Percentiles rank a stretch among this genome's conserved stretches.
Evolutionary conservation across 1,140 invertebrate genomes (phyloP).

Genomic region (Penaeus chinensis): DNA sequence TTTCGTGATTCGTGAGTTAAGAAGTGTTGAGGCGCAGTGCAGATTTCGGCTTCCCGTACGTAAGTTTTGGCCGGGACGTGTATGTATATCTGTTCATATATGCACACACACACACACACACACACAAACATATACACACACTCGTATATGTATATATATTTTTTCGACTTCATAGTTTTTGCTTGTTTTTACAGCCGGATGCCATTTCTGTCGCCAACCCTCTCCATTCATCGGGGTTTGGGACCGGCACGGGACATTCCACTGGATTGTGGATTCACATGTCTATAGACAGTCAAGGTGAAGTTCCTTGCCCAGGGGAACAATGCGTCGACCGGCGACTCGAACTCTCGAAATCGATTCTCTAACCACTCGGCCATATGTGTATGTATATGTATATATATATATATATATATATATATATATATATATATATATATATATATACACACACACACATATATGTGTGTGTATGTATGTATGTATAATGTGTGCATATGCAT

Average conservation of each 20-base stretch:
- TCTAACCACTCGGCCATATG: background rate
- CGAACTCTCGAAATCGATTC: too few relatives aligned
- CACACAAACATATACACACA: background rate
- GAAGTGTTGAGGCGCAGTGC: too few relatives aligned
- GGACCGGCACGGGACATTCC: too few relatives aligned
- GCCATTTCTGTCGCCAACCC: too few relatives aligned
- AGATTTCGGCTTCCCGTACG: too few relatives aligned
- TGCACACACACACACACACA: background rate
- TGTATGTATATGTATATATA: background rate
- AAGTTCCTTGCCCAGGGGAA: too few relatives aligned
- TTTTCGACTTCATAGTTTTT: background rate
- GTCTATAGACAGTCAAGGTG: too few relatives aligned
- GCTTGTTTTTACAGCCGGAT: too few relatives aligned
- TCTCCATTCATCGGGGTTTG: too few relatives aligned
- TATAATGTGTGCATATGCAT: slow-evolving; percentile 19
- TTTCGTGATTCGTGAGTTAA: too few relatives aligned
- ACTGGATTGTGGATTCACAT: too few relatives aligned
- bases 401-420: background rate
- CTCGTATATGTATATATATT: background rate
- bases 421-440: slow-evolving; percentile 25
- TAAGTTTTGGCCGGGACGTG: background rate
- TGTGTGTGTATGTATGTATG: background rate
- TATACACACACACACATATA: background rate
- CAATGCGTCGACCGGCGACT: background rate
- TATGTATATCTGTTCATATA: background rate